Percentiles rank a stretch among this genome's conserved stretches.
Evolutionary conservation across 2,113 vertebrate genomes (phyloP).

Genomic region (Erpornis zantholeuca): DNA sequence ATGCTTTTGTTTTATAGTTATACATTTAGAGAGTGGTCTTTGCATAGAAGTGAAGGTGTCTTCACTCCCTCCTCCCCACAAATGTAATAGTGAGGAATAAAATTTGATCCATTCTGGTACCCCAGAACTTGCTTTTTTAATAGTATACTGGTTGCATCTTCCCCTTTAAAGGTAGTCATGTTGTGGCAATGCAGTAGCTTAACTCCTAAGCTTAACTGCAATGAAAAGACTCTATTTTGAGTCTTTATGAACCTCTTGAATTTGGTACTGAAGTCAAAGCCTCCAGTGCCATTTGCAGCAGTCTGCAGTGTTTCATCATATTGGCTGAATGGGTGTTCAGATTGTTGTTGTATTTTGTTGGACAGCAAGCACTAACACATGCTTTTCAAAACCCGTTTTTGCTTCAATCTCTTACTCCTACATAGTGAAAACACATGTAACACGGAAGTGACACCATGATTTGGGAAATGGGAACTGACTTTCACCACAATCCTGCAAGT

Average conservation of each 20-base stretch:
- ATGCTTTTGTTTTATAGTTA: neutral
- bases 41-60: neutral
- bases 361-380: rapidly evolving
- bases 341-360: neutral
- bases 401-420: neutral
- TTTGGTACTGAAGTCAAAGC: neutral
- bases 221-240: neutral
- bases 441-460: neutral
- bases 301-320: neutral
- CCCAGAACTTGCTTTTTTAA: neutral
- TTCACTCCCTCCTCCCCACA: neutral
- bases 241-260: neutral
- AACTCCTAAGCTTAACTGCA: neutral
- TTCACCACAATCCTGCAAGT: neutral
- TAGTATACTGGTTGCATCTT: neutral
- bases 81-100: neutral
- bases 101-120: neutral
- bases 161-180: neutral
- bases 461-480: neutral
- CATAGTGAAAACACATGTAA: neutral
- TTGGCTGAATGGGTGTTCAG: neutral
- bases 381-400: neutral
- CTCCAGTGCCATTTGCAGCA: neutral
- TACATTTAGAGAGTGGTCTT: neutral
- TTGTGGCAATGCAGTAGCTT: rapidly evolving